These are phyloP conservation scores for Nasua narica DNA, from an alignment of 2,797 vertebrate genomes.

Conservation along the genomic window DNA sequence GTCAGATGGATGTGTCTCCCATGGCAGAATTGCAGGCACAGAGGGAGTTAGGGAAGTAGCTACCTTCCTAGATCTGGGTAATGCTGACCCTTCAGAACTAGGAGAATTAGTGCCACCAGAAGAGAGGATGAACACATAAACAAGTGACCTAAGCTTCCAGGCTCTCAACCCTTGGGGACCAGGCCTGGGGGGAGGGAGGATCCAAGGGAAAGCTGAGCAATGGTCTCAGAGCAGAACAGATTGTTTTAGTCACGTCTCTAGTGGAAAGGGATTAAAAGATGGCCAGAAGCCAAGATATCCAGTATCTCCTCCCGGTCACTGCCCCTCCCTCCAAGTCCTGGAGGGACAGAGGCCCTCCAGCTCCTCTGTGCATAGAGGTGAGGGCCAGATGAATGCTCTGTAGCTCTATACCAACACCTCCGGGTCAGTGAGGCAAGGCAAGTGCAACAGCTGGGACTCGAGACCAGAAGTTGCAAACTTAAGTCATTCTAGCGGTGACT, in stretches of 20 bases:
- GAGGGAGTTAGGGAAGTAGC: background rate
- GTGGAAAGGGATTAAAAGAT: slow-evolving; percentile 18
- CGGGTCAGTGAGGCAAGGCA: background rate
- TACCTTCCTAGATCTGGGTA: background rate
- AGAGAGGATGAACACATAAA: background rate
- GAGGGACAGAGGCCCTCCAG: background rate
- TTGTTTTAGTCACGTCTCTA: background rate
- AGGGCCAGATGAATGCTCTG: background rate
- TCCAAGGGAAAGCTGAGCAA: slow-evolving; percentile 29
- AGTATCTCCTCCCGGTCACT: background rate
- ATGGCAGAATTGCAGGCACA: background rate
- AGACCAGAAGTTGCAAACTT: background rate
- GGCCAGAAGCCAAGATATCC: background rate
- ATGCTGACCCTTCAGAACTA: slow-evolving; percentile 25
- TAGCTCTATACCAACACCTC: background rate
- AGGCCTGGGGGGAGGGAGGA: background rate
- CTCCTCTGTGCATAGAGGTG: slow-evolving; percentile 19
- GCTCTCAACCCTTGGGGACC: background rate
- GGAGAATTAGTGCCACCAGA: background rate
- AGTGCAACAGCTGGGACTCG: background rate
- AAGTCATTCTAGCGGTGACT: background rate
- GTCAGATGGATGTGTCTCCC: background rate
- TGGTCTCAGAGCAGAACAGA: background rate
- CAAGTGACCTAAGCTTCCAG: slow-evolving; percentile 21
- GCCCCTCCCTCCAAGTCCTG: background rate